Conservation (phyloP, 2,113 vertebrate species). For the Ailurus styani region DNA sequence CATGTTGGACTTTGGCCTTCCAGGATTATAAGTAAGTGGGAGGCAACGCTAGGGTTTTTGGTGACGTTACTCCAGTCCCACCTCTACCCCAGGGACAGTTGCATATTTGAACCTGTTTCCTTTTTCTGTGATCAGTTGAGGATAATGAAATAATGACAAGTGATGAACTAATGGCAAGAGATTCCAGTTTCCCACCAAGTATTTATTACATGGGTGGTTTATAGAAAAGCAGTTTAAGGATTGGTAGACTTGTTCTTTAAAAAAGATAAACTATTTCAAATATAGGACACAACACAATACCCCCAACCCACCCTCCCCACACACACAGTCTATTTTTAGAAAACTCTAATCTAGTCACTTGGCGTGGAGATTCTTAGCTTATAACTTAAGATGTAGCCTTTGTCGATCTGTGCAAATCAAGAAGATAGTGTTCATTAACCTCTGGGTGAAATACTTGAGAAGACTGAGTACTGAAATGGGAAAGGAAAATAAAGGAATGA, state of each 20-base stretch:
- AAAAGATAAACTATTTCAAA: neutral
- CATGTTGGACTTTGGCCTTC: neutral
- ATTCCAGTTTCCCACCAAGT: neutral
- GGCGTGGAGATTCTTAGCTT: neutral
- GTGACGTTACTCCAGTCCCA: neutral
- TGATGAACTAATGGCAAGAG: neutral
- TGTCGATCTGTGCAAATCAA: neutral
- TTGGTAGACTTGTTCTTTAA: neutral
- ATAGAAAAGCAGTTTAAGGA: neutral
- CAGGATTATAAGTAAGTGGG: neutral
- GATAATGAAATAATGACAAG: neutral
- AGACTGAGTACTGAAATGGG: neutral
- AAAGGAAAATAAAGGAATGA: neutral
- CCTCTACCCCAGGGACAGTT: neutral
- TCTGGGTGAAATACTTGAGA: neutral
- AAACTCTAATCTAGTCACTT: neutral
- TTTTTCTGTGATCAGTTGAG: neutral
- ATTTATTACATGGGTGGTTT: neutral
- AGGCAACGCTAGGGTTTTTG: rapidly evolving
- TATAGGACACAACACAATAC: neutral
- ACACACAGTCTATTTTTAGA: neutral
- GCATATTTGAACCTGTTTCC: neutral
- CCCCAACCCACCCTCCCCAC: rapidly evolving
- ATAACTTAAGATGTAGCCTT: neutral
- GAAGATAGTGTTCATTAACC: neutral